These are phyloP conservation scores for Neelides folsomi DNA, from an alignment of 2,888 invertebrate species.

Conservation along the genomic window DNA sequence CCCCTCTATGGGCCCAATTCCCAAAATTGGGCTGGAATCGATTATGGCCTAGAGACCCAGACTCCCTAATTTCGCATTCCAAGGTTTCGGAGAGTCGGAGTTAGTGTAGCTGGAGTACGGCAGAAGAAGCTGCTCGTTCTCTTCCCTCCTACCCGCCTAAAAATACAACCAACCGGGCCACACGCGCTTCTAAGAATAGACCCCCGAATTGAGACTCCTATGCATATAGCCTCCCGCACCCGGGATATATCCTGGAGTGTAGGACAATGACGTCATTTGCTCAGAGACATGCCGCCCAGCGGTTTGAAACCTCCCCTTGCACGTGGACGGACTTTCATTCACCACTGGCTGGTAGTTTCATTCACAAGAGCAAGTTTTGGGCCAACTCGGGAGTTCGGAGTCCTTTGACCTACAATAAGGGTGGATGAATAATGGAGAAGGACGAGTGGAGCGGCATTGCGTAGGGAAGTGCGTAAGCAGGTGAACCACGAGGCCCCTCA, in stretches of 20 bases:
- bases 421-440: no score
- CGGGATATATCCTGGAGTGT: no score
- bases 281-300: neutral
- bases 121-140: neutral
- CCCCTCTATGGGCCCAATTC: no score
- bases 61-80: no score
- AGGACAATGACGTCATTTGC: slow-evolving; percentile 4
- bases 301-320: slow-evolving; percentile 11
- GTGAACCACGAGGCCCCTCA: neutral
- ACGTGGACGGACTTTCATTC: slow-evolving; percentile 11
- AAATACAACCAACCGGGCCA: slow-evolving; percentile 9
- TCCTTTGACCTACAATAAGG: no score
- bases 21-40: no score
- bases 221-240: no score
- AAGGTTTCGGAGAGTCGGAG: no score
- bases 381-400: no score
- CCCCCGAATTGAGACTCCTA: slow-evolving; percentile 4
- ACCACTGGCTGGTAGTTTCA: neutral
- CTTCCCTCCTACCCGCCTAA: slow-evolving; percentile 1
- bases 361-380: neutral
- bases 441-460: neutral
- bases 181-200: slow-evolving; percentile 14
- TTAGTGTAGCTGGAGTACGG: no score
- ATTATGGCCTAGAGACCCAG: no score
- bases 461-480: slow-evolving; percentile 2